These are phyloP conservation scores for Limnothrissa miodon DNA, from an alignment of 2,113 vertebrate genomes.

Conservation along the genomic window DNA sequence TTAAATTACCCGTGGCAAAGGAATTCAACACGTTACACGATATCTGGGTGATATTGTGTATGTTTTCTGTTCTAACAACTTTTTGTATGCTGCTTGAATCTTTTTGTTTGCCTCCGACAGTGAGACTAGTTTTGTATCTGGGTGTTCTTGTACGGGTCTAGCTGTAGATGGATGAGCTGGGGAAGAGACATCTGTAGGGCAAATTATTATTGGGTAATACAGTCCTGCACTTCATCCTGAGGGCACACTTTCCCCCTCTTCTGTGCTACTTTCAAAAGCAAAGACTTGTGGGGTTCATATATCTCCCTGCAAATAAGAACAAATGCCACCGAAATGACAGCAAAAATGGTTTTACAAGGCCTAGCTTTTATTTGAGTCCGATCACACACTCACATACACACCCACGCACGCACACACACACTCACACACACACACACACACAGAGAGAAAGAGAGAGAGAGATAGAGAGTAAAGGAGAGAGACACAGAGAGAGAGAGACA, in stretches of 20 bases:
- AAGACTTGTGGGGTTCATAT: background rate
- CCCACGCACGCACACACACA: background rate
- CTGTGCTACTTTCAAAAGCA: background rate
- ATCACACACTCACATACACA: background rate
- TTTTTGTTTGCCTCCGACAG: background rate
- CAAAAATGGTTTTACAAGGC: background rate
- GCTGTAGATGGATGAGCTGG: background rate
- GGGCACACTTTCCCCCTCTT: background rate
- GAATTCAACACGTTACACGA: background rate
- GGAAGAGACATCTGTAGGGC: background rate
- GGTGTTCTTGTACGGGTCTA: background rate
- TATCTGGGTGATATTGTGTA: background rate
- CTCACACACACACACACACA: background rate
- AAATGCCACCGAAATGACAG: background rate
- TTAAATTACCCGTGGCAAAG: background rate
- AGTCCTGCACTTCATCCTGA: background rate
- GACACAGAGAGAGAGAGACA: background rate
- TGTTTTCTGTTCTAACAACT: background rate
- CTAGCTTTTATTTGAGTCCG: background rate
- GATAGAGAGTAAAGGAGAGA: background rate
- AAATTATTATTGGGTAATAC: background rate
- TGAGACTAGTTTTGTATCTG: background rate
- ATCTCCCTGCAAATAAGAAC: background rate
- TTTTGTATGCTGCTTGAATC: background rate
- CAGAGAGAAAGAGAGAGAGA: background rate